Conservation (phyloP, 2,888 invertebrate genomes). For the Pseudoips prasinana region DNA sequence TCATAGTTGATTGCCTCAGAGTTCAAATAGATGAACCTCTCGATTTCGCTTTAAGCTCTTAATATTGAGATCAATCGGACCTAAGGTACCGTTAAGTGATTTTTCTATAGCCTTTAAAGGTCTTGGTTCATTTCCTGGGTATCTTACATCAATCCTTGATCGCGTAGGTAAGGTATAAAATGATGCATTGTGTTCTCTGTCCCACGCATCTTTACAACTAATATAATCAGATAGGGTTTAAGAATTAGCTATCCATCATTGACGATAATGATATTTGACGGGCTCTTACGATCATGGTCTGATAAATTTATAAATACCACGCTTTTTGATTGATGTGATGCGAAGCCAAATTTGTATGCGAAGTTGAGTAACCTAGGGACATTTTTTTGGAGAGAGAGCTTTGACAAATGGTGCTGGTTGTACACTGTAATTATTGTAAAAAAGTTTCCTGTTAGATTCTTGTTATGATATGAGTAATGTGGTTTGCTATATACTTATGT, state of each 20-base stretch:
- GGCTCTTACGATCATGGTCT: slow-evolving; percentile 60
- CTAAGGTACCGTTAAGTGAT: slow-evolving; percentile 11
- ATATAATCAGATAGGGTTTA: slow-evolving; percentile 64
- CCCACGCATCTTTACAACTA: slow-evolving; percentile 74
- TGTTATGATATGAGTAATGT: too few relatives aligned
- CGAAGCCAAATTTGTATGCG: slow-evolving; percentile 32
- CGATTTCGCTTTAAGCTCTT: too few relatives aligned
- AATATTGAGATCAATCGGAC: too few relatives aligned
- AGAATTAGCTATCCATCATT: slow-evolving; percentile 77
- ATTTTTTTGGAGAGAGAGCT: slow-evolving; percentile 10
- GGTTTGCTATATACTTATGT: too few relatives aligned
- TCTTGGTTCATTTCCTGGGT: slow-evolving; percentile 27
- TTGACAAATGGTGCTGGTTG: not conserved
- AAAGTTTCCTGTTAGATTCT: too few relatives aligned
- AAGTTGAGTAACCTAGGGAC: slow-evolving; percentile 25
- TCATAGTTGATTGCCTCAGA: too few relatives aligned
- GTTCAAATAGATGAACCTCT: too few relatives aligned
- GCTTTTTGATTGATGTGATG: slow-evolving; percentile 34
- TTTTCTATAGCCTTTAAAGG: slow-evolving; percentile 39
- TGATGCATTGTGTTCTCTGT: slow-evolving; percentile 70
- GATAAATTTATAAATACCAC: slow-evolving; percentile 61
- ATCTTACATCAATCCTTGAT: slow-evolving; percentile 34
- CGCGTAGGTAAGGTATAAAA: slow-evolving; percentile 46
- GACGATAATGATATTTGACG: slow-evolving; percentile 76
- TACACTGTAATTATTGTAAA: too few relatives aligned